Base-by-base conservation (phyloP, 2,113 vertebrate species). In the Eurypyga helias region DNA sequence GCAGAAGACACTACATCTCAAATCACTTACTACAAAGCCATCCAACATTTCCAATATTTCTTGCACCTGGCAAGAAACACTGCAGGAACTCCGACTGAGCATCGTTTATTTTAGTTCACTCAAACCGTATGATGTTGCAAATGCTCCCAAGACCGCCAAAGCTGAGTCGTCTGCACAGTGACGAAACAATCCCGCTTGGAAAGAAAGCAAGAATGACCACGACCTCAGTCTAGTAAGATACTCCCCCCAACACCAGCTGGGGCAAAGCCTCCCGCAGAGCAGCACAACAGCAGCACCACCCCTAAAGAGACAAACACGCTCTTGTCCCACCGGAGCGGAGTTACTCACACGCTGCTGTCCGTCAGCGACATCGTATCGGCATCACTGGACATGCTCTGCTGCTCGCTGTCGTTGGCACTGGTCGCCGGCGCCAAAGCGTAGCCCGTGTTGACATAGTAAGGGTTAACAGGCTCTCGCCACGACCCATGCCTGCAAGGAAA, bases 341-440 rank as follows among this genome's bases (percentile, higher is more conserved):
- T 15, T 81, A 98, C 98, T 98, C 87, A 99, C 98, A 99, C 97
- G 0, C 98, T 99, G 98, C 99, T 99, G 98, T 99, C 99, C 3
- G 99, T 99, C 97, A 99, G 98, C 0, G 99, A 99, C 97, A 99
- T 98, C 14, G 99, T 99, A 96, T 99, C 99, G 0, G 99, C 99
- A 4, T 99, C 99, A 7, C 99, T 99, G 91, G 99, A 99, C 99
- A 99, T 99, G 98, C 99, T 99, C 98, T 99, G 99, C 97, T 99
- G 99, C 98, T 99, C 99, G 4, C 99, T 99, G 98, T 99, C 99
- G 1, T 99, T 99, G 96, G 99, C 99, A 18, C 99, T 99, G 96
- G 99, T 99, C 34, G 98, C 99, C 8, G 99, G 99, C 82, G 99
- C 99, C 62, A 99, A 88, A 33, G 99, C 99, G 1, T 99, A 99